phyloP scores from a whole-genome alignment of 1,140 invertebrate species.

The Drosophila rufa region DNA sequence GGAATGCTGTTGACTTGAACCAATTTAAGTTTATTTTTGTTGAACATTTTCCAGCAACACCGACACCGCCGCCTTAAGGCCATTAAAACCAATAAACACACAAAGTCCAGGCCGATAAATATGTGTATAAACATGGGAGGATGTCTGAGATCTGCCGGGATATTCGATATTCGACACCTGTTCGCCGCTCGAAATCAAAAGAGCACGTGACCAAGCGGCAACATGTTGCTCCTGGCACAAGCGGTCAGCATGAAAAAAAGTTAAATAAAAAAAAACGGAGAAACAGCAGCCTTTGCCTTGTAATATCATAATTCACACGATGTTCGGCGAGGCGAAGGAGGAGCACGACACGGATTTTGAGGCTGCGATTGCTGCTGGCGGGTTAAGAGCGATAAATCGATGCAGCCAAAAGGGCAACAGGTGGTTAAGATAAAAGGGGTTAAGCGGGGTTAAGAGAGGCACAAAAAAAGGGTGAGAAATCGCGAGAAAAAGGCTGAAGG shows the following conservation, averaged over 20 bases:
- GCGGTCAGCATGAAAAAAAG: not conserved
- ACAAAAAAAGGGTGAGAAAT: not conserved
- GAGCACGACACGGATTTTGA: slow-evolving; percentile 52
- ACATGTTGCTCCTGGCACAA: slow-evolving; percentile 24
- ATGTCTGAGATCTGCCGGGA: not conserved
- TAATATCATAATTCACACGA: slow-evolving; percentile 72
- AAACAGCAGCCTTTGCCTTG: slow-evolving; percentile 28
- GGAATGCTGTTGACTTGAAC: slow-evolving; percentile 22
- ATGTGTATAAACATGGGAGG: not conserved
- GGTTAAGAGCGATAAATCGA: slow-evolving; percentile 65
- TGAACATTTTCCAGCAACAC: not conserved
- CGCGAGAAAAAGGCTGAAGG: no score
- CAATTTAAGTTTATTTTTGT: slow-evolving; percentile 7
- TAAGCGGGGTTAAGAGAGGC: slow-evolving; percentile 4
- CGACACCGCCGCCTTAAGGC: not conserved
- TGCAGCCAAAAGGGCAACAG: slow-evolving; percentile 61
- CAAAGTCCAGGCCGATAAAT: not conserved
- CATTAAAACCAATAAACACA: slow-evolving; percentile 16
- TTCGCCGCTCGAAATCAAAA: slow-evolving; percentile 40
- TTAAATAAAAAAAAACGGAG: no score
- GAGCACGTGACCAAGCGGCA: slow-evolving; percentile 60
- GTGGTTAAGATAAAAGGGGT: slow-evolving; percentile 46
- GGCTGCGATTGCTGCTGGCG: slow-evolving; percentile 27
- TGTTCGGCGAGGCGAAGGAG: slow-evolving; percentile 23
- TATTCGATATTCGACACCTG: slow-evolving; percentile 27